Base-by-base conservation (phyloP, 2,888 invertebrate species). In the Andrena flavipes region DNA sequence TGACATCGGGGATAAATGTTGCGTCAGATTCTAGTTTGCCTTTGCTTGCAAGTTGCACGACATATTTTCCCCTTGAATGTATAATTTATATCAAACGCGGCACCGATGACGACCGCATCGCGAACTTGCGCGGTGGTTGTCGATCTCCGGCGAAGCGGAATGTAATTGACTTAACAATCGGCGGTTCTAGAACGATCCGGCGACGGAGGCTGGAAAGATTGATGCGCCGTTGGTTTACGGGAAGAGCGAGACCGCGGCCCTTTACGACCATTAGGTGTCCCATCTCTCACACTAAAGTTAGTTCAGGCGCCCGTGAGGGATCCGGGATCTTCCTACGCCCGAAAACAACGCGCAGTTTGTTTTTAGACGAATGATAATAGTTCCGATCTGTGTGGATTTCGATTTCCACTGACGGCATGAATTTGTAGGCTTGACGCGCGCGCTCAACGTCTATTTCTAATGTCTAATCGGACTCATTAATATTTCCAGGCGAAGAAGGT, bases 11-110 rank as follows among this genome's bases (percentile, higher is more conserved):
- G 80, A 85, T 84, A 86, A 85, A 88, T 91, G 88, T 94, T 94
- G 93, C 94, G 88, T 94, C 94, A 94, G 94, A 94, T 93, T 92
- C 92, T 91, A 90, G 92, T 93, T 93, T 92, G 88, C 90, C 92
- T 90, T 88, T 91, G 87, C 81, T 86, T 90, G 88, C 88, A 90
- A 85, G 85, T 84, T 88, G 84, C 81, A 73, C 63, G 72, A 65
- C 76, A 64, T 76, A 84, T 88, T 90, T 88, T 75, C 74, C 77
- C 78, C 81, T 56, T 82, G 84, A 87, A 88, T 90, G 88, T 83
- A 90, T 91, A 90, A 92, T 91, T 90, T 87, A 89, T 87, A 54
- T 84, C 85, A 75, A 74, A 71, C 68, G 75, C 68, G 63, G 68
- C 74, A 33, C n/a, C 64, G 76, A 26, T 30, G 60, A n/a, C 20